Conservation (phyloP, 2,797 vertebrate genomes). For the Gymnothorax javanicus region DNA sequence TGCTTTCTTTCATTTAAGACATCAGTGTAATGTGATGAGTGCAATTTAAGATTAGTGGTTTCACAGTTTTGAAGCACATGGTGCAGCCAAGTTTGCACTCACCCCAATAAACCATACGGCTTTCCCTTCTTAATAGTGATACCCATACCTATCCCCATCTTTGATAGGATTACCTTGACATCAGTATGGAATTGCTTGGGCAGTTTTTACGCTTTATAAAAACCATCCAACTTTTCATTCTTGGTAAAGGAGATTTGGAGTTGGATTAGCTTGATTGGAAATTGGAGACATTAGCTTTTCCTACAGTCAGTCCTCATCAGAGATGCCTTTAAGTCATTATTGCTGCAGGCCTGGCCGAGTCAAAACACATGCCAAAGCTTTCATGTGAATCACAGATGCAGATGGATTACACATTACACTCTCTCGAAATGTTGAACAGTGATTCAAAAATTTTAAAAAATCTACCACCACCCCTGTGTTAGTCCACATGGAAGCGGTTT, state of each 20-base stretch:
- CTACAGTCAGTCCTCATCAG: constrained; percentile 14
- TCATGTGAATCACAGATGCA: constrained; percentile 20
- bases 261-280: too few species aligned
- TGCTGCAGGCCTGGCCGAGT: background rate
- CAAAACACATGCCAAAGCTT: constrained; percentile 7
- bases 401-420: constrained; percentile 14
- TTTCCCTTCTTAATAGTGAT: background rate
- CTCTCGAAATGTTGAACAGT: background rate
- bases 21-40: background rate
- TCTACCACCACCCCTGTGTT: background rate
- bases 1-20: background rate
- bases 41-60: constrained; percentile 1
- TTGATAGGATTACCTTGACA: background rate
- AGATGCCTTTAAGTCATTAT: constrained; percentile 18
- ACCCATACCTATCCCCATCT: background rate
- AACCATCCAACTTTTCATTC: background rate
- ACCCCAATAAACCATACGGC: background rate
- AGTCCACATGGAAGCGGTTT: constrained; percentile 21
- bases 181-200: background rate
- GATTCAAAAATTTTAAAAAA: background rate
- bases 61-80: background rate
- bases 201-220: background rate
- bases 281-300: background rate
- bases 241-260: background rate
- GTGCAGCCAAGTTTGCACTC: background rate